Evolutionary conservation across 2,888 invertebrate species (phyloP).

Genomic region (Lasioglossum figueresi): DNA sequence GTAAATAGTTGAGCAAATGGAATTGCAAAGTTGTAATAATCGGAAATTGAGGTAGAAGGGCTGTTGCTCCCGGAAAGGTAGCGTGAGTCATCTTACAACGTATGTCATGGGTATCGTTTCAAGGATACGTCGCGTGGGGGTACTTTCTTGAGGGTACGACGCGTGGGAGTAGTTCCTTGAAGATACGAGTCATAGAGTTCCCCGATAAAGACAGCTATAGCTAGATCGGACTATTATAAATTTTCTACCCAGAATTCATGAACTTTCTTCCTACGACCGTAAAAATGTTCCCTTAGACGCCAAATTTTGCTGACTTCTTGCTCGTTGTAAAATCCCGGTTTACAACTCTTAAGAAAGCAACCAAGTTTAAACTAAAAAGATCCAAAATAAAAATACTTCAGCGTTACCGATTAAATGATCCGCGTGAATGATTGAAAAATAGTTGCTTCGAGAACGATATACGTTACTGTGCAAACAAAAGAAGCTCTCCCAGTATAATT

Average conservation of each 20-base stretch:
- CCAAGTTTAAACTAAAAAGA: neutral
- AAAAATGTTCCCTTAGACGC: neutral
- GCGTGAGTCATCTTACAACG: neutral
- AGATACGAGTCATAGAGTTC: neutral
- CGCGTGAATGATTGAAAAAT: neutral
- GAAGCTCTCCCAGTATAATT: too few species aligned
- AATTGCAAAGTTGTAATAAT: neutral
- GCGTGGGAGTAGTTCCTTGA: neutral
- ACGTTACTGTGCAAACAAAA: too few species aligned
- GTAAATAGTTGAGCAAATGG: neutral
- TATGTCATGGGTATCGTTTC: constrained; percentile 3
- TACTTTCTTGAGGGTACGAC: constrained; percentile 1
- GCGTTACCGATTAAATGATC: neutral
- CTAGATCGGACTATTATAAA: constrained; percentile 8
- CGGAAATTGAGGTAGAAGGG: neutral
- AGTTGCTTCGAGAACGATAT: neutral
- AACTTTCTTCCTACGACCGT: neutral
- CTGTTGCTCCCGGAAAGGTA: constrained; percentile 1
- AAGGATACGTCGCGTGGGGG: constrained; percentile 9
- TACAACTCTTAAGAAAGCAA: neutral
- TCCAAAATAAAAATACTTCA: neutral
- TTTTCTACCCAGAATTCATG: neutral
- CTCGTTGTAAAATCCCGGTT: constrained; percentile 1
- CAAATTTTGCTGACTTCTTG: neutral
- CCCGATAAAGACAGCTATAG: constrained; percentile 9